Conservation (phyloP, 2,888 invertebrate genomes). For the Thera britannica region DNA sequence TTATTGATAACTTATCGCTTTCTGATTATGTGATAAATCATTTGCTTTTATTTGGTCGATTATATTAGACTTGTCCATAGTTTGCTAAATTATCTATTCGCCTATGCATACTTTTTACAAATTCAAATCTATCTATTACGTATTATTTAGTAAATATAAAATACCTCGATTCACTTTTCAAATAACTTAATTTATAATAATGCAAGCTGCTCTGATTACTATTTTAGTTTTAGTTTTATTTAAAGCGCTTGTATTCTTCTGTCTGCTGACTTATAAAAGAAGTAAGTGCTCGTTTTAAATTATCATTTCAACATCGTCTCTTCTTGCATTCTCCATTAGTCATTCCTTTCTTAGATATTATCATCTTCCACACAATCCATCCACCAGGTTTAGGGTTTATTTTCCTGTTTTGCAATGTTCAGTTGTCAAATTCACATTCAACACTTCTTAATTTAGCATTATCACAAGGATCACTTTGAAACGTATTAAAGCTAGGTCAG, state of each 20-base stretch:
- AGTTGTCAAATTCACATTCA: too few species aligned
- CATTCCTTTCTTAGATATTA: too few species aligned
- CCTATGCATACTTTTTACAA: neutral
- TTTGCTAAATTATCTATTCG: neutral
- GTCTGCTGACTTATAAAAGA: neutral
- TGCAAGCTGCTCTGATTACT: neutral
- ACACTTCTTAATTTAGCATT: too few species aligned
- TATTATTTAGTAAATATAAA: neutral
- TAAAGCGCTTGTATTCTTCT: neutral
- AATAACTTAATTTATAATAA: neutral
- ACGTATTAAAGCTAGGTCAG: too few species aligned
- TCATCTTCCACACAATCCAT: too few species aligned
- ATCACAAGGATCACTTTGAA: too few species aligned
- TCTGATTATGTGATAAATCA: neutral
- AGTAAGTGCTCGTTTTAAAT: neutral
- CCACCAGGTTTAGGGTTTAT: too few species aligned
- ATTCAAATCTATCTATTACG: neutral
- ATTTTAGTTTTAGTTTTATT: neutral
- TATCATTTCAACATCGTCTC: neutral
- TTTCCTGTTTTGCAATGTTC: too few species aligned
- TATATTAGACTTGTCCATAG: neutral
- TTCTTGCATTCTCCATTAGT: too few species aligned
- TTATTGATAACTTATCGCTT: neutral
- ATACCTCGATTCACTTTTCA: neutral
- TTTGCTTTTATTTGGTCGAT: neutral